Evolutionary conservation across 2,888 invertebrate species (phyloP).

Genomic region (Melanophora roralis): DNA sequence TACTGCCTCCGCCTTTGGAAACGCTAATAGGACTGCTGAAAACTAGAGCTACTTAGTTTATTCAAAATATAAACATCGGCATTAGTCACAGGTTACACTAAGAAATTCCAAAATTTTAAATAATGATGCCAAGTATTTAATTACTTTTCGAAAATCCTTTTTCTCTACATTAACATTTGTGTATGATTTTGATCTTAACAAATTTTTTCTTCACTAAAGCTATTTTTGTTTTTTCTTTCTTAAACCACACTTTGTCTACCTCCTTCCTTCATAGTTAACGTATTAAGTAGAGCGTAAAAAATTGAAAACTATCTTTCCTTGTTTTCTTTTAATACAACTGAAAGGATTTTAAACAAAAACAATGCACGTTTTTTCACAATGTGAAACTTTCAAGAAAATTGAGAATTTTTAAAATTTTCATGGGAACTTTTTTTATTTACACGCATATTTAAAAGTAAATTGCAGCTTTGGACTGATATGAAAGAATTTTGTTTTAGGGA

Average conservation of each 20-base stretch:
- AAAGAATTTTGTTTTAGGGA: no score
- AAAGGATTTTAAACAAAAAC: constrained; percentile 16
- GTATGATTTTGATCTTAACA: background rate
- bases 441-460: no score
- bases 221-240: background rate
- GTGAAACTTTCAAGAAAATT: background rate
- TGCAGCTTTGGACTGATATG: no score
- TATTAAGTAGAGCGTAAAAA: constrained; percentile 75
- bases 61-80: no score
- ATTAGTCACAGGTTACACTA: no score
- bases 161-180: background rate
- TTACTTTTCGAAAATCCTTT: background rate
- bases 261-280: constrained; percentile 67
- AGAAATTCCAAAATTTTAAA: no score
- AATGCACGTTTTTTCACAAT: constrained; percentile 11
- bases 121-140: no score
- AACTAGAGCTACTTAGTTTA: no score
- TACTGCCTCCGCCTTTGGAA: no score
- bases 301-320: constrained; percentile 68
- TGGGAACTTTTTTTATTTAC: no score
- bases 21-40: no score
- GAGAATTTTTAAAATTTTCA: no score
- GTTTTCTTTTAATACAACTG: constrained; percentile 33
- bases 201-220: constrained; percentile 21
- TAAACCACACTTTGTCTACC: background rate